Evolutionary conservation across 2,888 invertebrate species (phyloP).

Genomic region (Pharmacophagus antenor): DNA sequence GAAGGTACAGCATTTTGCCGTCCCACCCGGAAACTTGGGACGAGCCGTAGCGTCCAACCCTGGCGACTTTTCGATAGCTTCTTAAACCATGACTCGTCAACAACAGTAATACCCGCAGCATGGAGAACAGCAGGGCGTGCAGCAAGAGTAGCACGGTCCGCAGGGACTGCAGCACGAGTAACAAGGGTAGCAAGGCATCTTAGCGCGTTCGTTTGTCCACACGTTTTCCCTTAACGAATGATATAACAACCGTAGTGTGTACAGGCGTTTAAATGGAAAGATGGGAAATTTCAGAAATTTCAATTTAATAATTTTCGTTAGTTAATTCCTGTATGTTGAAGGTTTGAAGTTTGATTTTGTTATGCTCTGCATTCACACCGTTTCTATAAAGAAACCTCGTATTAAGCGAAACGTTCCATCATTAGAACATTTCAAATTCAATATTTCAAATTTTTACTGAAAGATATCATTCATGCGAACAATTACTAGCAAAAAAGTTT

Average conservation of each 20-base stretch:
- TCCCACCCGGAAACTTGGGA: background rate
- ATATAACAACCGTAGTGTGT: conserved; percentile 8
- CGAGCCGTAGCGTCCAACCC: background rate
- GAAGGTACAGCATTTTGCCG: conserved; percentile 28
- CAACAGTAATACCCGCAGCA: conserved; percentile 46
- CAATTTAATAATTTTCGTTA: conserved; percentile 37
- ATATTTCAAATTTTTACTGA: conserved; percentile 9
- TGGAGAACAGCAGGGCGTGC: conserved; percentile 49
- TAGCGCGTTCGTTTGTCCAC: conserved; percentile 23
- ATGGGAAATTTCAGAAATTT: conserved; percentile 24
- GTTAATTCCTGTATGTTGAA: conserved; percentile 43
- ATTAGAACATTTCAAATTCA: conserved; percentile 32
- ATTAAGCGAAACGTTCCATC: conserved; percentile 30
- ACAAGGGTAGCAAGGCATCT: conserved; percentile 54
- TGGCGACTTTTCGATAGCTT: background rate
- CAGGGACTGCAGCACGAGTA: conserved; percentile 42
- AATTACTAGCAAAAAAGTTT: background rate
- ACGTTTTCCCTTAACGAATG: conserved; percentile 3
- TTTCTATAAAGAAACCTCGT: conserved; percentile 39
- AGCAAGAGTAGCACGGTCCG: conserved; percentile 48
- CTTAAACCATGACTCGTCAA: conserved; percentile 27
- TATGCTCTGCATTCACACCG: conserved; percentile 34
- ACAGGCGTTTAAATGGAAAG: conserved; percentile 18
- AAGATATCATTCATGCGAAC: background rate
- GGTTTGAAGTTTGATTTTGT: conserved; percentile 48